Conservation (phyloP, 2,797 vertebrate species). For the Sparus aurata region DNA sequence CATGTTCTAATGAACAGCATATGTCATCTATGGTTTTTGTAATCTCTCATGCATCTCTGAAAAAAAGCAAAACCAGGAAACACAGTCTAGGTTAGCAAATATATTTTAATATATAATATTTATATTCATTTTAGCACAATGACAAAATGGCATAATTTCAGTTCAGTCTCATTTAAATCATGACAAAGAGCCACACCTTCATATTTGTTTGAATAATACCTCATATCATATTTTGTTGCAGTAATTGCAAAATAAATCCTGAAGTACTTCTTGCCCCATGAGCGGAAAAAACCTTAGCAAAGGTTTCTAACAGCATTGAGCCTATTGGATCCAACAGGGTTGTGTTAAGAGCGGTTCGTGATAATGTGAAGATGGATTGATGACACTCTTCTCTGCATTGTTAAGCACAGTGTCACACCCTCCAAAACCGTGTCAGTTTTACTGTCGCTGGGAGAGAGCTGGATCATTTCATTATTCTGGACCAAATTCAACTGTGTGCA, state of each 20-base stretch:
- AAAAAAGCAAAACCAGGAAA: conserved; percentile 38
- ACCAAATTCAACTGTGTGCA: conserved; percentile 17
- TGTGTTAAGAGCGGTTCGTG: conserved; percentile 32
- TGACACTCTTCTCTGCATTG: conserved; percentile 7
- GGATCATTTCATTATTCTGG: background rate
- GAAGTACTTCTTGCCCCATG: conserved; percentile 56
- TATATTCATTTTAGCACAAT: conserved; percentile 89
- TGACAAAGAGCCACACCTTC: conserved; percentile 81
- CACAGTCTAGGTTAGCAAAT: conserved; percentile 86
- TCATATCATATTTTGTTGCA: conserved; percentile 62
- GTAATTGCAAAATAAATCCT: conserved; percentile 68
- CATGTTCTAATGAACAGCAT: no score
- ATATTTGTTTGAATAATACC: conserved; percentile 64
- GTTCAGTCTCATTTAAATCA: conserved; percentile 85
- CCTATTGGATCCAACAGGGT: conserved; percentile 58
- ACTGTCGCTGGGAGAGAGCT: background rate
- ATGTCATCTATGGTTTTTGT: background rate
- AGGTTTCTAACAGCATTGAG: conserved; percentile 76
- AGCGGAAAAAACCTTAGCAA: conserved; percentile 61
- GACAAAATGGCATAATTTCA: conserved; percentile 87
- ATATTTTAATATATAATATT: conserved; percentile 90
- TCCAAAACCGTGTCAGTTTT: background rate
- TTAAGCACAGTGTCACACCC: conserved; percentile 28
- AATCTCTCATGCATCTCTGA: background rate
- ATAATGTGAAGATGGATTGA: conserved; percentile 23